Evolutionary conservation across 2,888 invertebrate species (phyloP).

Genomic region (Cactoblastis cactorum): DNA sequence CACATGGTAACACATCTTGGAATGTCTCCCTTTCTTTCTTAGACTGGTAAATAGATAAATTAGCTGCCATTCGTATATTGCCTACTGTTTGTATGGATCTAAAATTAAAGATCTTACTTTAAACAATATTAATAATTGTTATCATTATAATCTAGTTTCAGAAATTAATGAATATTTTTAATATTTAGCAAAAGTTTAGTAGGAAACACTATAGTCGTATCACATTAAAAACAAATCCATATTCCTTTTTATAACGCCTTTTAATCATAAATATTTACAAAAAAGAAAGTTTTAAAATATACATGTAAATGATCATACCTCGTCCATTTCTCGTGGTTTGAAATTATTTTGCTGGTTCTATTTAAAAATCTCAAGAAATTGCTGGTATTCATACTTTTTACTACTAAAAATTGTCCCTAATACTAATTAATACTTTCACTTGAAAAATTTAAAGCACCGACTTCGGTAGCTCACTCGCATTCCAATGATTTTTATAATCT

Average conservation of each 20-base stretch:
- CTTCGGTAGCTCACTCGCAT: not conserved
- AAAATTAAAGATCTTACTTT: constrained; percentile 3
- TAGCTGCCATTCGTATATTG: constrained; percentile 36
- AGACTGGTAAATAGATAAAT: constrained; percentile 45
- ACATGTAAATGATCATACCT: constrained; percentile 35
- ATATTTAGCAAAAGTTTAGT: too few species aligned
- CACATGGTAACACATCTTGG: constrained; percentile 48
- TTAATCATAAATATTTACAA: too few species aligned
- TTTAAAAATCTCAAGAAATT: constrained; percentile 33
- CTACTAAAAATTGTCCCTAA: not conserved
- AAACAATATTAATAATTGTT: too few species aligned
- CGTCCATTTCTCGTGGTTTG: constrained; percentile 22
- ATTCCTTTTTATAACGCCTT: too few species aligned
- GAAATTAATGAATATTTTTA: too few species aligned
- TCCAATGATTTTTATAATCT: not conserved
- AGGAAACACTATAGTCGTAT: too few species aligned
- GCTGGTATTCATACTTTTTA: constrained; percentile 43
- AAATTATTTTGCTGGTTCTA: constrained; percentile 30
- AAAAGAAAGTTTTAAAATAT: too few species aligned
- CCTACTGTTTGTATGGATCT: constrained; percentile 15
- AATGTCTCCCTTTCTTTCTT: constrained; percentile 55
- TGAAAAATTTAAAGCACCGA: not conserved
- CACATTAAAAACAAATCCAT: too few species aligned
- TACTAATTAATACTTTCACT: constrained; percentile 3
- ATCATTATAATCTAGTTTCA: too few species aligned